Conservation (phyloP, 2,797 vertebrate genomes). For the Pseudomugil tenellus region DNA sequence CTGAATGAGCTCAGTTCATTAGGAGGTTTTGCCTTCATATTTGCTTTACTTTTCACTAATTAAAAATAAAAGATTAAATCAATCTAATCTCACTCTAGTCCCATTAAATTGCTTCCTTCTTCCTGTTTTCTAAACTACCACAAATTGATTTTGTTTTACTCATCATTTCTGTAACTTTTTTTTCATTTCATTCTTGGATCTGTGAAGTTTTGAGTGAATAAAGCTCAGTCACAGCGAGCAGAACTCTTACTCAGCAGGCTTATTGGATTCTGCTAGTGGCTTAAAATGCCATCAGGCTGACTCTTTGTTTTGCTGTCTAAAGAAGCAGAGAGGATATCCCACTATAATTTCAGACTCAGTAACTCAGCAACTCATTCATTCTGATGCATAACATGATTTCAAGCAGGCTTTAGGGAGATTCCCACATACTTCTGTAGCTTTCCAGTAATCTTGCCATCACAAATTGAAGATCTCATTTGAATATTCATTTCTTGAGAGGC, state of each 20-base stretch:
- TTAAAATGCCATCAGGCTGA: conserved; percentile 60
- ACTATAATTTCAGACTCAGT: conserved; percentile 51
- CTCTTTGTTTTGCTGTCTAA: conserved; percentile 4
- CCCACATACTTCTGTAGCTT: conserved; percentile 31
- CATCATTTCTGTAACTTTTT: not conserved
- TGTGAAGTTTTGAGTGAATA: conserved; percentile 33
- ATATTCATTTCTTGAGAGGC: conserved; percentile 56
- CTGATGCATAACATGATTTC: conserved; percentile 49
- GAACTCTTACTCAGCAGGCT: conserved; percentile 60
- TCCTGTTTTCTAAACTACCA: not conserved
- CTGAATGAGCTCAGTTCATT: not conserved
- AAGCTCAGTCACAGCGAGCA: conserved; percentile 30
- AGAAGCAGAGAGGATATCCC: conserved; percentile 36
- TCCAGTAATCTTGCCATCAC: conserved; percentile 57
- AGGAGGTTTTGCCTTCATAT: not conserved
- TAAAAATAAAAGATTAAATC: not conserved
- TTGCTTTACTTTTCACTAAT: not conserved
- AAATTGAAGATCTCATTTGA: conserved; percentile 63
- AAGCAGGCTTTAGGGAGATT: conserved; percentile 48
- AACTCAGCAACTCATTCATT: conserved; percentile 46
- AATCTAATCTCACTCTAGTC: not conserved
- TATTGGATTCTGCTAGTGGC: conserved; percentile 54
- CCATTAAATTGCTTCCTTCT: not conserved
- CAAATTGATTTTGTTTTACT: not conserved
- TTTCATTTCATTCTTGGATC: not conserved